These are phyloP conservation scores for Epinotia nisella DNA, from an alignment of 2,888 invertebrate genomes.

Conservation along the genomic window DNA sequence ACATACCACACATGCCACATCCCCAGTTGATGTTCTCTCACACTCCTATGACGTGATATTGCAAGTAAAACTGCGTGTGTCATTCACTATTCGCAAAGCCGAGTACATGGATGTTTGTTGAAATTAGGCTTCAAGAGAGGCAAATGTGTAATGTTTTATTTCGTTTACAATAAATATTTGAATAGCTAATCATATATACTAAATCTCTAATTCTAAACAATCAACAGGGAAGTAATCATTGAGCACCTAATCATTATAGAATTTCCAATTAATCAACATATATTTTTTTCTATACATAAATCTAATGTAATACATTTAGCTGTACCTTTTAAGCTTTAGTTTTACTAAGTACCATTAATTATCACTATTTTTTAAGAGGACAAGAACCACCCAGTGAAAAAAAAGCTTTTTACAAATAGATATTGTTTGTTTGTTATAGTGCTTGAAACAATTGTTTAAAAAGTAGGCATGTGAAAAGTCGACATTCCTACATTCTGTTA, in stretches of 20 bases:
- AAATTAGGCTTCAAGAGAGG: neutral
- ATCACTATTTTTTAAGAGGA: neutral
- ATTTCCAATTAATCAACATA: constrained; percentile 31
- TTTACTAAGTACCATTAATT: neutral
- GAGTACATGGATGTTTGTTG: neutral
- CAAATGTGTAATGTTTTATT: neutral
- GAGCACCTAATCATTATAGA: constrained; percentile 41
- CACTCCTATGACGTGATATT: no score
- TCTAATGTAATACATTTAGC: constrained; percentile 27
- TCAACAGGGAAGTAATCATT: constrained; percentile 33
- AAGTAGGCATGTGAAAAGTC: no score
- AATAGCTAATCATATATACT: neutral
- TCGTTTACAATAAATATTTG: neutral
- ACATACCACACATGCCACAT: no score
- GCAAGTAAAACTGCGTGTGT: no score
- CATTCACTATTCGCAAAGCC: no score
- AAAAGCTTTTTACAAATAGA: no score
- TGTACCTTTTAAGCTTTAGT: constrained; percentile 4
- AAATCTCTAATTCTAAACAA: constrained; percentile 19
- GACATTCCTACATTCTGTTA: no score
- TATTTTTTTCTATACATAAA: constrained; percentile 11
- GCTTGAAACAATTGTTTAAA: no score
- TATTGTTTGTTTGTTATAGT: no score
- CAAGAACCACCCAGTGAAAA: neutral
- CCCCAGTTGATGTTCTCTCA: no score